Evolutionary conservation across 2,888 invertebrate genomes (phyloP), one percentile per base, ranked within the genome.

Genomic region (Diplolepis rosae): DNA sequence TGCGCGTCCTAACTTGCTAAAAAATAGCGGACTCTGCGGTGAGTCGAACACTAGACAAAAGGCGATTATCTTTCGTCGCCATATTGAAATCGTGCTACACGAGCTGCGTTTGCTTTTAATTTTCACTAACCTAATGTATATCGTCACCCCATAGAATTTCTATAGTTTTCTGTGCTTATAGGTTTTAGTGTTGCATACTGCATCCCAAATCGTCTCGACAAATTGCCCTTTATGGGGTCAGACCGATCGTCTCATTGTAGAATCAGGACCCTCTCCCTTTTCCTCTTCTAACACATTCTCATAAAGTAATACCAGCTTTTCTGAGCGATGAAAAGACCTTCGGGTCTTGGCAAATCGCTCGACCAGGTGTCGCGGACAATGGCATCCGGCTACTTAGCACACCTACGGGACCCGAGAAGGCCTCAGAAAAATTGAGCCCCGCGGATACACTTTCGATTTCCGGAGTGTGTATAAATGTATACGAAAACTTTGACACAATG

Each of bases 281-380:
- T 30, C n/a, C 24, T 6, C 35, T 61, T 24, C 35, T 9, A 39
- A 27, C 50, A 45, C 45, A 32, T 51, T 51, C 30, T 15, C 45
- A 1, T 13, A n/a, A 27, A 42, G 67, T 70, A 22, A 52, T 56
- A 35, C 6, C 22, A 28, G 54, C 18, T 54, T 54, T 54, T 54
- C 35, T 35, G 35, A 35, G 13, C 22, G 18, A 3, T 24, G 22
- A 39, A 61, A 27, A 56, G 24, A 61, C 39, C 24, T 61, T 61
- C 7, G 15, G 39, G 30, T 54, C 30, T 54, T 15, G 30, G 30
- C 35, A 61, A 61, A 61, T 61, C 61, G 61, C n/a, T 24, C n/a
- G 71, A 22, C 73, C 73, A 73, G 73, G 73, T 73, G 73, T 73
- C 69, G 69, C 61, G 56, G 24, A 73, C 71, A 73, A 73, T 73